phyloP scores from a whole-genome alignment of 2,888 invertebrate species.

The Leptinotarsa peninsularis region DNA sequence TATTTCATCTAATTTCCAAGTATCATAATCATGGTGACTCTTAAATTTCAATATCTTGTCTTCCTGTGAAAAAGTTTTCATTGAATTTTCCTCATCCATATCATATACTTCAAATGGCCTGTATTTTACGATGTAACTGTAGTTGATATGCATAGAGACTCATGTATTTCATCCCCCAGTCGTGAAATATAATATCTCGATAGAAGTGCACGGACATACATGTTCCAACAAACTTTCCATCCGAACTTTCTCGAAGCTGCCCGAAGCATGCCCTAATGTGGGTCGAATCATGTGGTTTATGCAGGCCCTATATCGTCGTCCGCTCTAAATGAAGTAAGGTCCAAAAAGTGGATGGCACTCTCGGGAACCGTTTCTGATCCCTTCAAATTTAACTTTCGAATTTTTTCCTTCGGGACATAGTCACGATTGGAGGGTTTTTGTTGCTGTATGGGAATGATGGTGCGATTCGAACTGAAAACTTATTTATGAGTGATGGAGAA shows the following conservation, averaged over 20 bases:
- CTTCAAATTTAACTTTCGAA: constrained; percentile 25
- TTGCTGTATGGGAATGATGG: not conserved
- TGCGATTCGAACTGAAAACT: not conserved
- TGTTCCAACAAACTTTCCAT: constrained; percentile 10
- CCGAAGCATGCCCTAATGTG: constrained; percentile 18
- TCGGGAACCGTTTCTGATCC: constrained; percentile 15
- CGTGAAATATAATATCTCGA: not conserved
- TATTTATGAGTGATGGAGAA: not conserved
- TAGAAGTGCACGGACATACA: constrained; percentile 4
- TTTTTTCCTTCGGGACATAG: constrained; percentile 20
- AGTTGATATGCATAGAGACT: not conserved
- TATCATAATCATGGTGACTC: too few species aligned
- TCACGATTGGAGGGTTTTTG: not conserved
- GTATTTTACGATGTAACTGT: not conserved
- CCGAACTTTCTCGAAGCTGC: not conserved
- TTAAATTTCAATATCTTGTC: too few species aligned
- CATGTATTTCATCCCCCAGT: constrained; percentile 4
- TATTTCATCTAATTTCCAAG: too few species aligned
- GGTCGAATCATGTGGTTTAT: constrained; percentile 27
- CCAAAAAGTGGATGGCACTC: constrained; percentile 21
- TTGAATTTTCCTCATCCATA: too few species aligned
- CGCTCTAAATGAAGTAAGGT: constrained; percentile 25
- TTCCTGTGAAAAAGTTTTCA: too few species aligned
- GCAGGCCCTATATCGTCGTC: constrained; percentile 17
- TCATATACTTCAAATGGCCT: not conserved